phyloP scores from a whole-genome alignment of 2,888 invertebrate species.

The Athripsodes cinereus region DNA sequence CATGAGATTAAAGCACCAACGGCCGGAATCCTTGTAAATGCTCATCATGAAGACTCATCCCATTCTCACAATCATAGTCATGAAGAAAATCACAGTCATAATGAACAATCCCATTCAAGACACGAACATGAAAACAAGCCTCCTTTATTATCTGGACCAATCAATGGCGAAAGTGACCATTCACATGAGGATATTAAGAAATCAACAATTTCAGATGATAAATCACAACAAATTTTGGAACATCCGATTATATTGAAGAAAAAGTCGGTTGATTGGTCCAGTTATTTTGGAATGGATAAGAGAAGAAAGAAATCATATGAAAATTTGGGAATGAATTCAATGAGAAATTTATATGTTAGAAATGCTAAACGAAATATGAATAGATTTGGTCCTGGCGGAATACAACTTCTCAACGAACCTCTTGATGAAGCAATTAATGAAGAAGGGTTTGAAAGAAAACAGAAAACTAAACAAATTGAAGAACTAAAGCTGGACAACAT shows the following conservation, averaged over 20 bases:
- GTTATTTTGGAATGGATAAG: slow-evolving; percentile 80
- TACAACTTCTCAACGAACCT: slow-evolving; percentile 33
- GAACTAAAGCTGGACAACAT: slow-evolving; percentile 61
- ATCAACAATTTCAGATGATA: slow-evolving; percentile 32
- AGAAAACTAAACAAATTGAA: slow-evolving; percentile 43
- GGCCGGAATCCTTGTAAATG: slow-evolving; percentile 31
- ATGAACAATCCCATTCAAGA: slow-evolving; percentile 30
- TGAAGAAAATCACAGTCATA: slow-evolving; percentile 28
- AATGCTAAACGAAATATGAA: slow-evolving; percentile 23
- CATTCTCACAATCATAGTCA: slow-evolving; percentile 33
- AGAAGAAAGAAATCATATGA: slow-evolving; percentile 58
- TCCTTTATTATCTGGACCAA: slow-evolving; percentile 21
- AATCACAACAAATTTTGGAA: slow-evolving; percentile 37
- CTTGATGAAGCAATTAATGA: slow-evolving; percentile 37
- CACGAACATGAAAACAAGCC: slow-evolving; percentile 26
- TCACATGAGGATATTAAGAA: slow-evolving; percentile 37
- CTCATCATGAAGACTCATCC: slow-evolving; percentile 25
- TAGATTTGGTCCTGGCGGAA: slow-evolving; percentile 33
- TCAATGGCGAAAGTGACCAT: slow-evolving; percentile 29
- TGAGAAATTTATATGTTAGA: slow-evolving; percentile 15
- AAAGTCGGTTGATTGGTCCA: slow-evolving; percentile 81
- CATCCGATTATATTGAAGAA: slow-evolving; percentile 58
- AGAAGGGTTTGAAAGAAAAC: slow-evolving; percentile 38
- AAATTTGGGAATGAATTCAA: slow-evolving; percentile 5
- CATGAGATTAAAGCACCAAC: slow-evolving; percentile 44